Percentiles rank a stretch among this genome's conserved stretches.
These are phyloP conservation scores for Ranitomeya variabilis DNA, from an alignment of 2,113 vertebrate species.

Conservation along the genomic window DNA sequence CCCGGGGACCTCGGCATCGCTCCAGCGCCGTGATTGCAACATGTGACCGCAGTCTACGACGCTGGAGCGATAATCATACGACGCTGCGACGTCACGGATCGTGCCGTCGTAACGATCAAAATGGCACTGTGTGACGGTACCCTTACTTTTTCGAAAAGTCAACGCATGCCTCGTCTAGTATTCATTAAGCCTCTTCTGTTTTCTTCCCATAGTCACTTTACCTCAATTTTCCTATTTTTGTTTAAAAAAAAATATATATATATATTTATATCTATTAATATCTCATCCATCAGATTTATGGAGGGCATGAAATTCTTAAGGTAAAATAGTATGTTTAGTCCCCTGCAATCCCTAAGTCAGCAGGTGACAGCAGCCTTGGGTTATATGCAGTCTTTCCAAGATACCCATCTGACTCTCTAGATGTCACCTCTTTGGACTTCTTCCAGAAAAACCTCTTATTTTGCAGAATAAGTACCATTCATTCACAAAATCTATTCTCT, in stretches of 20 bases:
- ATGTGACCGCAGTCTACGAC: too few species aligned
- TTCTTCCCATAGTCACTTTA: not conserved
- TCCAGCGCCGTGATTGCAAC: too few species aligned
- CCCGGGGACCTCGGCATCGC: too few species aligned
- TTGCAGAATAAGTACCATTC: too few species aligned
- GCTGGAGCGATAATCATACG: too few species aligned
- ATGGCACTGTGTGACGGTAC: too few species aligned
- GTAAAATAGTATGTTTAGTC: not conserved
- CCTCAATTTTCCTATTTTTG: too few species aligned
- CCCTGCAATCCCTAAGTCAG: not conserved
- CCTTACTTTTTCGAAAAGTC: not conserved
- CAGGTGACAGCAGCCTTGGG: not conserved
- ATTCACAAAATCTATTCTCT: not conserved
- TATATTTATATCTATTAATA: not conserved
- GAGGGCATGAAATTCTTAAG: not conserved
- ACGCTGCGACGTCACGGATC: too few species aligned
- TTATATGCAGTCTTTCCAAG: not conserved
- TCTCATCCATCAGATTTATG: not conserved
- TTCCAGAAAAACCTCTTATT: not conserved
- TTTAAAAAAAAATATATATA: not conserved
- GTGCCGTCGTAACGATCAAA: too few species aligned
- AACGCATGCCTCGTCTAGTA: not conserved
- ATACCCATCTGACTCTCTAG: not conserved
- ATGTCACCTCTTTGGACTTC: not conserved
- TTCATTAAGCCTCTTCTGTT: conserved; percentile 10